These are phyloP conservation scores for Todiramphus chloris DNA, from an alignment of 2,113 vertebrate species.

Conservation along the genomic window DNA sequence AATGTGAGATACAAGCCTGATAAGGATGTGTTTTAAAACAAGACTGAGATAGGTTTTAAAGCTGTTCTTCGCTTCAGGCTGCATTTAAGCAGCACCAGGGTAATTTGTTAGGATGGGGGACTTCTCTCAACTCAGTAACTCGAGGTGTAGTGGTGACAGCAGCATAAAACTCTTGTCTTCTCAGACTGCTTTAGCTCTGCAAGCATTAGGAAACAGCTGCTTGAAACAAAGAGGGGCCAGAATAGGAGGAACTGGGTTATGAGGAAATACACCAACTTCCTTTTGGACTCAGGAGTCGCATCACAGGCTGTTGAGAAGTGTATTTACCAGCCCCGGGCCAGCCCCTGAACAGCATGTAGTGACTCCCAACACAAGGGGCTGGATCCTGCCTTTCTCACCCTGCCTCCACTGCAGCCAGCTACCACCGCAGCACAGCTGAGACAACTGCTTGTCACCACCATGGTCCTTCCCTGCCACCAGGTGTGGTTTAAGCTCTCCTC, in stretches of 20 bases:
- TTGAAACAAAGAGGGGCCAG: neutral
- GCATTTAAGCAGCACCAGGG: neutral
- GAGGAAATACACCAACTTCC: rapidly evolving
- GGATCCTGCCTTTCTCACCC: neutral
- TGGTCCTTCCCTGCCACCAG: neutral
- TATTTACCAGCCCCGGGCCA: neutral
- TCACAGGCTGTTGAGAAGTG: rapidly evolving
- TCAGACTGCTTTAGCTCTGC: neutral
- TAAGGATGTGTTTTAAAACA: neutral
- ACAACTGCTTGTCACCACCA: neutral
- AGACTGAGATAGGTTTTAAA: neutral
- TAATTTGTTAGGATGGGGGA: neutral
- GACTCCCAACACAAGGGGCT: neutral
- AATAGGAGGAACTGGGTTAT: neutral
- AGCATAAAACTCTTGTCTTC: neutral
- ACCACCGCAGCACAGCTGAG: neutral
- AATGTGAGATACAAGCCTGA: neutral
- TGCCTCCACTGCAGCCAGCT: neutral
- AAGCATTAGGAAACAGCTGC: neutral
- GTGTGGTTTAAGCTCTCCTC: neutral
- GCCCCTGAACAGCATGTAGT: neutral
- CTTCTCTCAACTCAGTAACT: neutral
- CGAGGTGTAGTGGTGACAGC: neutral
- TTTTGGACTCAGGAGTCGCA: rapidly evolving
- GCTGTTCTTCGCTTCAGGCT: neutral